These are phyloP conservation scores for Aphelinus certus DNA, from an alignment of 1,140 invertebrate genomes.

Conservation along the genomic window DNA sequence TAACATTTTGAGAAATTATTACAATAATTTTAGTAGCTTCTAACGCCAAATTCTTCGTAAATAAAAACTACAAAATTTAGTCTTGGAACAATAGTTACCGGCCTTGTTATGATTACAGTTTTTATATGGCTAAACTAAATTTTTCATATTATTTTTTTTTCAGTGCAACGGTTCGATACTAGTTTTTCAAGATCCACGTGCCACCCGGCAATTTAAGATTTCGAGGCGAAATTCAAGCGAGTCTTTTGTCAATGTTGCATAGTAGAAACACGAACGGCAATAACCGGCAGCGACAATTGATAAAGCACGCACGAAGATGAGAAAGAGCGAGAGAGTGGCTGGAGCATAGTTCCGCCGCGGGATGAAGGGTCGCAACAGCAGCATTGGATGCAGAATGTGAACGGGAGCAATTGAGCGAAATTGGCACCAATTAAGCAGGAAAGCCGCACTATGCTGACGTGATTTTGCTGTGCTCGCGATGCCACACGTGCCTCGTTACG, in stretches of 20 bases:
- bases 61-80: too few species aligned
- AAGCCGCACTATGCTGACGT: constrained; percentile 44
- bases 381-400: constrained; percentile 11
- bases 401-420: constrained; percentile 56
- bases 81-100: too few species aligned
- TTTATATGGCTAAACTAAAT: too few species aligned
- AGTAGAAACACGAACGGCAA: not conserved
- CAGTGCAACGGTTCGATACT: too few species aligned
- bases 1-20: too few species aligned
- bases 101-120: too few species aligned
- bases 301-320: constrained; percentile 27
- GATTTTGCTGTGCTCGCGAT: constrained; percentile 52
- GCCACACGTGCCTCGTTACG: constrained; percentile 25
- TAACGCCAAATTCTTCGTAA: too few species aligned
- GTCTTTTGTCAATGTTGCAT: not conserved
- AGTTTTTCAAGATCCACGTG: too few species aligned
- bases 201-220: too few species aligned
- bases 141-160: too few species aligned
- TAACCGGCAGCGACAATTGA: constrained; percentile 13
- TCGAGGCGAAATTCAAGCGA: too few species aligned
- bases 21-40: too few species aligned
- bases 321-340: constrained; percentile 38
- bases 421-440: constrained; percentile 58
- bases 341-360: not conserved
- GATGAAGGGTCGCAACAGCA: constrained; percentile 9